phyloP scores from a whole-genome alignment of 2,113 vertebrate genomes.

The Sinocyclocheilus grahami region DNA sequence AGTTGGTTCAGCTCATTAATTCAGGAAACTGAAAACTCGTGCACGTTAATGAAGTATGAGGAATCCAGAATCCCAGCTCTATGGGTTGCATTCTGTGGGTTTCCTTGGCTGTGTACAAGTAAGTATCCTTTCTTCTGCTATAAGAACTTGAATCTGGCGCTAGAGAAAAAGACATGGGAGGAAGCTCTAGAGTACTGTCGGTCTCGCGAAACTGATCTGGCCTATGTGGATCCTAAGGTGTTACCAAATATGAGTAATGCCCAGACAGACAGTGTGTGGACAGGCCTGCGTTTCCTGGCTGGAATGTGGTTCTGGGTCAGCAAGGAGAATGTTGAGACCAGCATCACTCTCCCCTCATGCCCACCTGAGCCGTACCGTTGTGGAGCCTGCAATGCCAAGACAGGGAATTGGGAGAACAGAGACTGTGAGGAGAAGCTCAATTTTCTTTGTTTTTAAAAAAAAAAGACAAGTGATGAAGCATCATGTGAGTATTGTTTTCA shows the following conservation, averaged over 20 bases:
- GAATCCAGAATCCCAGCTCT: background rate
- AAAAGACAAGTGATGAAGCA: background rate
- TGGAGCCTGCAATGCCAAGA: conserved; percentile 41
- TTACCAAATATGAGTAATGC: background rate
- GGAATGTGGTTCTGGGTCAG: conserved; percentile 48
- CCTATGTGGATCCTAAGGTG: background rate
- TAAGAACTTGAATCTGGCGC: conserved; percentile 18
- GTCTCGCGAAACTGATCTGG: conserved; percentile 5
- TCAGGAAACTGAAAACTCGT: background rate
- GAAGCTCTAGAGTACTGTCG: conserved; percentile 32
- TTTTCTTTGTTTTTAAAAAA: conserved; percentile 54
- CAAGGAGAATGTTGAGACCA: rapidly evolving
- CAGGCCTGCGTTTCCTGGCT: conserved; percentile 37
- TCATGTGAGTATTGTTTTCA: background rate
- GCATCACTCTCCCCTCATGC: conserved; percentile 18
- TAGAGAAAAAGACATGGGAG: conserved; percentile 31
- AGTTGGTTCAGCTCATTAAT: background rate
- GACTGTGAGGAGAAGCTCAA: conserved; percentile 58
- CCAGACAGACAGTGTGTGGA: conserved; percentile 33
- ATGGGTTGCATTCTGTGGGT: background rate
- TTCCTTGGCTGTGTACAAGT: background rate
- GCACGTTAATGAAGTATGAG: background rate
- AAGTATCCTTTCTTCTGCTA: conserved; percentile 15
- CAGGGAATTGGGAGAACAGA: background rate
- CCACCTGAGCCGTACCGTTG: conserved; percentile 41